These are phyloP conservation scores for Hiodon tergisus DNA, from an alignment of 2,113 vertebrate species.

Conservation along the genomic window DNA sequence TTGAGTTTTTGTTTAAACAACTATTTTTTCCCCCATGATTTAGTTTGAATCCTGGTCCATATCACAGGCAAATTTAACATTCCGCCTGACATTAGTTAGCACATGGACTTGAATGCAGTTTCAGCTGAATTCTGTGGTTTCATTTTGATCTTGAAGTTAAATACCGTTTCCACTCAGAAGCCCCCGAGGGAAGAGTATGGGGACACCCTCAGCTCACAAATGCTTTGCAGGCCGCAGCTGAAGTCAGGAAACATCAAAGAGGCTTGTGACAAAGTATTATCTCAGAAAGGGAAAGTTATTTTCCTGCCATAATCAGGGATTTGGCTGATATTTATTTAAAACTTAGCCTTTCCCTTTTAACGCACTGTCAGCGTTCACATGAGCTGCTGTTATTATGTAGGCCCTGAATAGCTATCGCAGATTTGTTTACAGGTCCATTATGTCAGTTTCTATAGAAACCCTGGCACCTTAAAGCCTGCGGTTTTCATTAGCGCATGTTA, in stretches of 20 bases:
- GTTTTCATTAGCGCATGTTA: neutral
- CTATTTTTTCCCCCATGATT: too few relatives aligned
- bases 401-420: neutral
- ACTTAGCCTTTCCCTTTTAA: conserved; percentile 12
- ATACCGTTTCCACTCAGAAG: conserved; percentile 19
- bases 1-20: too few relatives aligned
- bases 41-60: too few relatives aligned
- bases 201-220: conserved; percentile 16
- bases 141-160: conserved; percentile 10
- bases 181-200: neutral
- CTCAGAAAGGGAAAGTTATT: neutral
- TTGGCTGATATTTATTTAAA: conserved; percentile 6
- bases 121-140: neutral
- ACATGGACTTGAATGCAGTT: conserved; percentile 1
- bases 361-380: conserved; percentile 2
- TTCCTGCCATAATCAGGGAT: neutral
- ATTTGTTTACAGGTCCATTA: conserved; percentile 17
- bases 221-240: conserved; percentile 8
- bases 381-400: conserved; percentile 11
- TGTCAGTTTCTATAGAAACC: conserved; percentile 3
- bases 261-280: neutral
- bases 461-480: conserved; percentile 4
- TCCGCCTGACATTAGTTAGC: conserved; percentile 2
- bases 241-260: neutral
- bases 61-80: too few relatives aligned